Evolutionary conservation across 1,140 invertebrate genomes (phyloP).

Genomic region (Drosophila repleta): DNA sequence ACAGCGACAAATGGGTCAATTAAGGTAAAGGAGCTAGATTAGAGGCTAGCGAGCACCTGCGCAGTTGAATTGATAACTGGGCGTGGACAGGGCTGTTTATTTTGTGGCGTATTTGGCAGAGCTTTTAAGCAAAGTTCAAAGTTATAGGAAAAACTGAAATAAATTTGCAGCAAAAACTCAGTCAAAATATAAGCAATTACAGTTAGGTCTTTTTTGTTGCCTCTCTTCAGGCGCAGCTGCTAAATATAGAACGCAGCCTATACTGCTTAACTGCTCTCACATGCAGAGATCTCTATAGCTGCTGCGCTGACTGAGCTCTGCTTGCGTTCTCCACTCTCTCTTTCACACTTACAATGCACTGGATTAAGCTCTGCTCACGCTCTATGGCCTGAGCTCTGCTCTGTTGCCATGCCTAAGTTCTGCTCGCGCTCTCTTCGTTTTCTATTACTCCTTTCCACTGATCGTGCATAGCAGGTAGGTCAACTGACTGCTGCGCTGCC

Average conservation of each 20-base stretch:
- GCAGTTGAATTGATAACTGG: slow-evolving; percentile 23
- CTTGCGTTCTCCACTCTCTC: too few species aligned
- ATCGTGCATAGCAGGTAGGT: too few species aligned
- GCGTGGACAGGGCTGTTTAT: slow-evolving; percentile 15
- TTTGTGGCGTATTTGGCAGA: slow-evolving; percentile 19
- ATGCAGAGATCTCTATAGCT: too few species aligned
- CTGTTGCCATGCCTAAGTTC: too few species aligned
- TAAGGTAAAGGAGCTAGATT: slow-evolving; percentile 10
- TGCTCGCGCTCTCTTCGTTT: too few species aligned
- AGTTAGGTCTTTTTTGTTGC: slow-evolving; percentile 4
- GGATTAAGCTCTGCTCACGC: too few species aligned
- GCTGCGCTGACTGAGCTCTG: not conserved
- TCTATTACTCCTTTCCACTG: too few species aligned
- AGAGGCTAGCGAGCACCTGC: not conserved
- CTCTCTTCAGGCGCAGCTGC: not conserved
- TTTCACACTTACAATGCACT: too few species aligned
- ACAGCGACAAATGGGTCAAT: slow-evolving; percentile 38
- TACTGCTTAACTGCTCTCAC: too few species aligned
- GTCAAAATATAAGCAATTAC: not conserved
- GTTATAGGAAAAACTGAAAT: not conserved
- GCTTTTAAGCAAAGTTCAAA: slow-evolving; percentile 1
- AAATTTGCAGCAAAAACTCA: not conserved
- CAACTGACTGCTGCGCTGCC: too few species aligned
- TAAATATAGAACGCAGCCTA: not conserved
- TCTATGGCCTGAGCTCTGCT: too few species aligned